Evolutionary conservation across 2,797 vertebrate genomes (phyloP), one percentile per base, ranked within the genome.

Genomic region (Pantherophis vulpinus): DNA sequence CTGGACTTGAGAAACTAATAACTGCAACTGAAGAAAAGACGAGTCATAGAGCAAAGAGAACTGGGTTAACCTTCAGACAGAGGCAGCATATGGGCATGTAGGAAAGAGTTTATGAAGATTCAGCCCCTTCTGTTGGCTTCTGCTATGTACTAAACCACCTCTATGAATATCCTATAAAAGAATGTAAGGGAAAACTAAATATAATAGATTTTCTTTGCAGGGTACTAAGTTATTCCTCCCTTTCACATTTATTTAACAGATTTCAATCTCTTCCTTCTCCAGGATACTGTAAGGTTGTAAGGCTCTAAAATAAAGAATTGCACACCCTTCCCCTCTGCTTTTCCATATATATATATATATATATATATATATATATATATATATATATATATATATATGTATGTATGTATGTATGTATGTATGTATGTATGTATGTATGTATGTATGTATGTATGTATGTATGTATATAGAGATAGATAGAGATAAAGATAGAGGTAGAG

Each of bases 401-500:
- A 5, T 47, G 37, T 42, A 5, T 47, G 3, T 47, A 5, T 47
- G 4, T 47, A 5, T 47, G 4, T 47, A 5, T 47, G 5, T 47
- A 5, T 47, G 4, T 42, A 5, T 47, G 5, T 47, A 5, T 47
- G 5, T 47, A 5, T 47, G 2, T 47, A 5, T 47, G 4, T 47
- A 5, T 47, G 3, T 47, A 5, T 47, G 37, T 42, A 5, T 47
- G 3, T 47, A 5, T 47, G 4, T 47, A 5, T 47, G 4, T 47
- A 5, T 47, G 5, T 47, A 5, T 47, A 47, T 47, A 47, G 8
- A 54, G 51, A 51, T 1, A 51, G 47, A 51, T 1, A 51, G 51
- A 51, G 47, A 51, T 0, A 51, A 5, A 3, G 51, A 54, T 1
- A 54, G 13, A 16, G 1, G 4, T 1, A 4, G 13, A 4, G 13